These are phyloP conservation scores for Hippolais icterina DNA, from an alignment of 2,113 vertebrate species.

Conservation along the genomic window DNA sequence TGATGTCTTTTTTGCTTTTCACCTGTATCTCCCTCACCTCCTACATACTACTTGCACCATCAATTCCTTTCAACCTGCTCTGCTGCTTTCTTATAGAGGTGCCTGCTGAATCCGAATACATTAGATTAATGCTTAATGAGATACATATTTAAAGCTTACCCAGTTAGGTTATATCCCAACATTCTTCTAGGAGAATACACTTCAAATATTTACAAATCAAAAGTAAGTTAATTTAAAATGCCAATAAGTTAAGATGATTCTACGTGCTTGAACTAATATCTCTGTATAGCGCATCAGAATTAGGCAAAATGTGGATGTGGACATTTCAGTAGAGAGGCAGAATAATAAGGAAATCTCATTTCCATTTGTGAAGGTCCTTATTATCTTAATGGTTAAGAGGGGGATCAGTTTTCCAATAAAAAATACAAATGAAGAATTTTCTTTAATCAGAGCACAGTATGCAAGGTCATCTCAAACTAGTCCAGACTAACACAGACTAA, in stretches of 20 bases:
- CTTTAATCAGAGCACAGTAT: not conserved
- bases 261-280: not conserved
- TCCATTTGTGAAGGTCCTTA: not conserved
- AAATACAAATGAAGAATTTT: not conserved
- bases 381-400: not conserved
- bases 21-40: not conserved
- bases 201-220: not conserved
- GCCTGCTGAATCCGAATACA: not conserved
- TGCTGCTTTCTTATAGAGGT: not conserved
- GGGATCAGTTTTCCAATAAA: conserved; percentile 7
- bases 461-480: not conserved
- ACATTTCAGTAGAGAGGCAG: not conserved
- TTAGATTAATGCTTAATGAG: not conserved
- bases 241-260: not conserved
- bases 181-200: not conserved
- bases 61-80: not conserved
- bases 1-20: not conserved
- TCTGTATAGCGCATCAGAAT: not conserved
- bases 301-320: not conserved
- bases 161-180: not conserved
- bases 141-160: not conserved
- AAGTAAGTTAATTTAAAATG: not conserved
- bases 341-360: not conserved
- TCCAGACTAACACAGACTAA: not conserved
- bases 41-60: not conserved